Conservation (phyloP, 37 sponge, comb jelly and placozoan species). For the Mnemiopsis leidyi region DNA sequence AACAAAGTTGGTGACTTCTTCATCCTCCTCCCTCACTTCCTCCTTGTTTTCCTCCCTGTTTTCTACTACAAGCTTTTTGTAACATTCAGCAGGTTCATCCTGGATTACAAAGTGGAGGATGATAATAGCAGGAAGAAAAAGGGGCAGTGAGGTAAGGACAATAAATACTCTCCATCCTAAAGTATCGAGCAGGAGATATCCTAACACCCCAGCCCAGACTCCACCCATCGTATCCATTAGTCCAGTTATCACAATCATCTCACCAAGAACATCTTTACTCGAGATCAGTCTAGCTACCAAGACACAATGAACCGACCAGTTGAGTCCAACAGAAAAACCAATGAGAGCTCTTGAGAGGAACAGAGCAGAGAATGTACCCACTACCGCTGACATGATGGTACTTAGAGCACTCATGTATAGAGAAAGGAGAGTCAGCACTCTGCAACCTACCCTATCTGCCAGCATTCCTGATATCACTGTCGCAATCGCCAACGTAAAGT, state of each 20-base stretch:
- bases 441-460: background rate
- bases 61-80: too few relatives aligned
- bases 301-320: background rate
- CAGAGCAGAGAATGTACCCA: background rate
- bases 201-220: background rate
- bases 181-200: background rate
- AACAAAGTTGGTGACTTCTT: too few relatives aligned
- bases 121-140: conserved; percentile 31
- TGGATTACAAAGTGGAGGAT: conserved; percentile 34
- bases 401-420: background rate
- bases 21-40: too few relatives aligned
- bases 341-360: background rate
- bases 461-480: too few relatives aligned
- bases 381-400: background rate
- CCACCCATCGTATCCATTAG: background rate
- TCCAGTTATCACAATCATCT: too few relatives aligned
- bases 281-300: background rate
- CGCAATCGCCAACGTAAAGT: too few relatives aligned
- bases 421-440: background rate
- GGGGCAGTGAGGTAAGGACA: conserved; percentile 9
- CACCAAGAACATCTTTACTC: background rate
- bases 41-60: background rate
- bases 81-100: too few relatives aligned
- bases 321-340: background rate
- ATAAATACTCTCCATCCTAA: conserved; percentile 7